Conservation (phyloP, 2,888 invertebrate species). For the Zhuqinia jingwanae region DNA sequence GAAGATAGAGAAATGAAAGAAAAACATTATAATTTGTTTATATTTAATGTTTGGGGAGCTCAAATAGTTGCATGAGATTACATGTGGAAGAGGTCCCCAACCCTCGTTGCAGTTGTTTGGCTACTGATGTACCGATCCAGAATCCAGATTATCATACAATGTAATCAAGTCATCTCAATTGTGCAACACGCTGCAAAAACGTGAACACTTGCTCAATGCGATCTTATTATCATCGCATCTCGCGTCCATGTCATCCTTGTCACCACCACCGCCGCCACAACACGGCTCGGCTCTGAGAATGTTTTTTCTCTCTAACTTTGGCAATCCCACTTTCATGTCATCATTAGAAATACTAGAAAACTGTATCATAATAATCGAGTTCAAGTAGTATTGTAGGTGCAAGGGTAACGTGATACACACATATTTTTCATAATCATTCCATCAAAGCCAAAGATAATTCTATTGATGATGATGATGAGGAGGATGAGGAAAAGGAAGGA, state of each 20-base stretch:
- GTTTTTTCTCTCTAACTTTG: too few species aligned
- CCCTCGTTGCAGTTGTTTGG: neutral
- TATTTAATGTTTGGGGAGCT: neutral
- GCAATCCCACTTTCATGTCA: too few species aligned
- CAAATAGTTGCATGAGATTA: too few species aligned
- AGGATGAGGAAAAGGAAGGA: too few species aligned
- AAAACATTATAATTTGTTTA: neutral
- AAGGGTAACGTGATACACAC: too few species aligned
- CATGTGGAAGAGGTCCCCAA: neutral
- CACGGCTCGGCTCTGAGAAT: neutral
- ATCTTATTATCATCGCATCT: neutral
- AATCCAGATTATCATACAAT: slow-evolving; percentile 25
- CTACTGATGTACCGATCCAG: neutral
- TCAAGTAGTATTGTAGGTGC: too few species aligned
- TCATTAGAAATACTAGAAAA: too few species aligned
- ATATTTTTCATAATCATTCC: too few species aligned
- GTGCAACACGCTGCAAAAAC: slow-evolving; percentile 23
- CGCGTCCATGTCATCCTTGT: slow-evolving; percentile 17
- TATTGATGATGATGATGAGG: too few species aligned
- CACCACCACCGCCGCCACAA: slow-evolving; percentile 24
- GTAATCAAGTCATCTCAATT: neutral
- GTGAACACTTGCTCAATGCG: slow-evolving; percentile 16
- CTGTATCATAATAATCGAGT: too few species aligned
- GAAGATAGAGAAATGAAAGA: neutral
- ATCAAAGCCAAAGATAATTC: too few species aligned